phyloP scores from a whole-genome alignment of 2,113 vertebrate genomes.

The Cynoglossus semilaevis region DNA sequence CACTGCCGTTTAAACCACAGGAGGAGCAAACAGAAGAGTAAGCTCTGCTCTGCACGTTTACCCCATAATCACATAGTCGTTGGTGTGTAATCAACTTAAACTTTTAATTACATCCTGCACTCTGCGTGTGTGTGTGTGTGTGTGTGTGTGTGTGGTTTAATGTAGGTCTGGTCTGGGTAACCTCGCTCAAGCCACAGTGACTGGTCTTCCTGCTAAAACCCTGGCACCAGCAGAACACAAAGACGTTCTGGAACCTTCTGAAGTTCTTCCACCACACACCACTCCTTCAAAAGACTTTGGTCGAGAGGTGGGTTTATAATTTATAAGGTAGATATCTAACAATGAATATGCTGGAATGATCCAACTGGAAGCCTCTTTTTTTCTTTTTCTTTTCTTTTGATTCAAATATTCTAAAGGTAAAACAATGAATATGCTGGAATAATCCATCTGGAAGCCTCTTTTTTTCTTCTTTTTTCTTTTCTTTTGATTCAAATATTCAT shows the following conservation, averaged over 20 bases:
- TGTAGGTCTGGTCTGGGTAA: slow-evolving; percentile 58
- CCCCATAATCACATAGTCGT: background rate
- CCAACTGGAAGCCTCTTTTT: no score
- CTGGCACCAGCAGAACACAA: slow-evolving; percentile 22
- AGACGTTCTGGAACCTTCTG: slow-evolving; percentile 33
- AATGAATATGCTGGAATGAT: no score
- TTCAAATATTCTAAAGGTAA: no score
- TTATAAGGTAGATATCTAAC: no score
- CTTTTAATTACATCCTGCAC: background rate
- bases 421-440: no score
- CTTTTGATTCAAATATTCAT: no score
- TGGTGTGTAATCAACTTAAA: background rate
- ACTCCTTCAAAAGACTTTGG: slow-evolving; percentile 62
- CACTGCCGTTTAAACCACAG: slow-evolving; percentile 15
- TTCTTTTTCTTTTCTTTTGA: no score
- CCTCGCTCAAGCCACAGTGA: slow-evolving; percentile 57
- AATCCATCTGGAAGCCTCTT: no score
- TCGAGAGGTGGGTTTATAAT: slow-evolving; percentile 63
- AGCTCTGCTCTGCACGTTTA: slow-evolving; percentile 10
- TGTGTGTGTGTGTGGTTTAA: slow-evolving; percentile 25
- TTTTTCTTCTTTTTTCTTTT: no score
- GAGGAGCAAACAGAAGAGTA: slow-evolving; percentile 37
- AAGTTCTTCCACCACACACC: slow-evolving; percentile 56
- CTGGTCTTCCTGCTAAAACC: slow-evolving; percentile 51
- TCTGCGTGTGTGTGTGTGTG: slow-evolving; percentile 4